Evolutionary conservation across 2,888 invertebrate species (phyloP).

Genomic region (Aricia artaxerxes): DNA sequence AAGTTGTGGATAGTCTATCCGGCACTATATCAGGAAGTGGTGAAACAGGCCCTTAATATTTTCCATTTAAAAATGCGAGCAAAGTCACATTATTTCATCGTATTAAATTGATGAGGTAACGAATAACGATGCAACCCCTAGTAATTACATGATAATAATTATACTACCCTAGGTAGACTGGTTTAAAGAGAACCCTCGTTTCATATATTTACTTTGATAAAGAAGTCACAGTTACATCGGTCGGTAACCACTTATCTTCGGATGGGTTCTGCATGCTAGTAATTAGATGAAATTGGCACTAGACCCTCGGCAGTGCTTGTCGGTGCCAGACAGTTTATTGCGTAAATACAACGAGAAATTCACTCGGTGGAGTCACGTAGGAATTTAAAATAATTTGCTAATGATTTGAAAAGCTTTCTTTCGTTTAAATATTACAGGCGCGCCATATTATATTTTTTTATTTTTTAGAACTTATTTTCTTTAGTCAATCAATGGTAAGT

Average conservation of each 20-base stretch:
- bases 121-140: constrained; percentile 8
- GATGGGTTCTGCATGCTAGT: constrained; percentile 47
- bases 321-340: constrained; percentile 49
- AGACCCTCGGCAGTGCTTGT: constrained; percentile 58
- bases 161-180: background rate
- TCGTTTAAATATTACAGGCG: background rate
- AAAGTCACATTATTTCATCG: background rate
- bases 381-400: background rate
- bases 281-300: constrained; percentile 53
- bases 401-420: background rate
- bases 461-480: too few species aligned
- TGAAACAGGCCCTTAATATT: background rate
- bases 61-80: background rate
- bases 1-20: too few species aligned
- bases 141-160: constrained; percentile 5
- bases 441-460: too few species aligned
- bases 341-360: constrained; percentile 35
- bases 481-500: too few species aligned
- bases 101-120: background rate
- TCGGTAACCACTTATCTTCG: constrained; percentile 35
- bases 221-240: background rate
- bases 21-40: too few species aligned
- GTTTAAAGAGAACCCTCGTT: background rate
- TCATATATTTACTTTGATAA: background rate
- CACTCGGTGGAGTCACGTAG: background rate